Base-by-base conservation (phyloP, 2,888 invertebrate genomes). In the Sturmia bella region DNA sequence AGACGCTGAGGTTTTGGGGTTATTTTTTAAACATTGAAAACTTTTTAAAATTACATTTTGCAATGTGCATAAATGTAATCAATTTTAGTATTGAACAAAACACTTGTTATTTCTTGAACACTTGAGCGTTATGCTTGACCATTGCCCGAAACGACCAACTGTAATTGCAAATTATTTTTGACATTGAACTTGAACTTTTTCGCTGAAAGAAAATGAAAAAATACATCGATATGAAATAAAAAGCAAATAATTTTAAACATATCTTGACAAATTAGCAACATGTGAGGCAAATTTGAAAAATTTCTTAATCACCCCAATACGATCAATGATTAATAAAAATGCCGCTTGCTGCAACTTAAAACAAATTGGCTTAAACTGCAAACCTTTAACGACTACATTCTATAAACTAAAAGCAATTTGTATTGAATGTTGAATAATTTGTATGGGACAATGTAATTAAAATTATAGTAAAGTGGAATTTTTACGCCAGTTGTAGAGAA, bases 201-300 rank as follows among this genome's bases (percentile, higher is more conserved):
- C 6, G 19, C n/a, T 3, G 9, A 19, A n/a, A 19, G 1, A 5
- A 9, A 37, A 43, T 19, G 11, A 15, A 9, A 27, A 37, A 17
- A 37, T 19, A 27, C 5, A 64, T 6, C 32, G 3, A 48, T 41
- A 15, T 5, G n/a, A 50, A 72, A 45, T n/a, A 27, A 68, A 68
- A 17, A 32, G 9, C 3, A 9, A 41, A 50, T 52, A 39, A 61
- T 66, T 64, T 50, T 59, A 21, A 73, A 61, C 66, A 75, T 82
- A 50, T n/a, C 74, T 75, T 82, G 82, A 82, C 82, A 82, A 82
- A 82, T 82, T 78, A 69, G 74, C 80, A 84, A 83, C 84, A 84
- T 84, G 82, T 83, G 80, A 77, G 83, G 77, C 73, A 77, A 84
- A 84, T 84, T 83, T 80, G 6, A 84, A 80, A 68, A 80, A 84